phyloP scores from a whole-genome alignment of 2,113 vertebrate species.

The Dinomys branickii region DNA sequence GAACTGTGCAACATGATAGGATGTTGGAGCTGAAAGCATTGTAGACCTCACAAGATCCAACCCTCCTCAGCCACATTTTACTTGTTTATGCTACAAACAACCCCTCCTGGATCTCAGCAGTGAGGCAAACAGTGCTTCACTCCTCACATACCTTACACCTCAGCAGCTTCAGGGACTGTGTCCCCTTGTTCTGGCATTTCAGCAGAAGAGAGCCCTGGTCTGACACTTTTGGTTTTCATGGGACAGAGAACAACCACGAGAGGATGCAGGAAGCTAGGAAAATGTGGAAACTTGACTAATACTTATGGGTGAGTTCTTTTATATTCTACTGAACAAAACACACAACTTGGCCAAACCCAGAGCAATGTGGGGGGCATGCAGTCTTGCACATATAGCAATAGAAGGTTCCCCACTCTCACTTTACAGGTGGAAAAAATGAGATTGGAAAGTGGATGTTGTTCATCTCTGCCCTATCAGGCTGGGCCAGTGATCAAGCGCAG shows the following conservation, averaged over 20 bases:
- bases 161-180: accelerated
- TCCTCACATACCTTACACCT: accelerated
- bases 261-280: background rate
- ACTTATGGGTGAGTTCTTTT: background rate
- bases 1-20: background rate
- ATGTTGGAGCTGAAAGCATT: background rate
- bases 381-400: accelerated
- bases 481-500: background rate
- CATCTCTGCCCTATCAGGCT: background rate
- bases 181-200: background rate
- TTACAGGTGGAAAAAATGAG: background rate
- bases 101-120: background rate
- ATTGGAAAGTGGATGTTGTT: background rate
- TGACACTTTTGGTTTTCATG: background rate
- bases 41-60: background rate
- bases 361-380: background rate
- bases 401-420: background rate
- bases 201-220: background rate
- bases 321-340: background rate
- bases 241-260: background rate
- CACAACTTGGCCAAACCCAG: background rate
- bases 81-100: background rate
- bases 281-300: background rate
- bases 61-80: background rate
- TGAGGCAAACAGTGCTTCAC: background rate